phyloP scores from a whole-genome alignment of 2,797 vertebrate genomes.

The Siniperca scherzeri region DNA sequence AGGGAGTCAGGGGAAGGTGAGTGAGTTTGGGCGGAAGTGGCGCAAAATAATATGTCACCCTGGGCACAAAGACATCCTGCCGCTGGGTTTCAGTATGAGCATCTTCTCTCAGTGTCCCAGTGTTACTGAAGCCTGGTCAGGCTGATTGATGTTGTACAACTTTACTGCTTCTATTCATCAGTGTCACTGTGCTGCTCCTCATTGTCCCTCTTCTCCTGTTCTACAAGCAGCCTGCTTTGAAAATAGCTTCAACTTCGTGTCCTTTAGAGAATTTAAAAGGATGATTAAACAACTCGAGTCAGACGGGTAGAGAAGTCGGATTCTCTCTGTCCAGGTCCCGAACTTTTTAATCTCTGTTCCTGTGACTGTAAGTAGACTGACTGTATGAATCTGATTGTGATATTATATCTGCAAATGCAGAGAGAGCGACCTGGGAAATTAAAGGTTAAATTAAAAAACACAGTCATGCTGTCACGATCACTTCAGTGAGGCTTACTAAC shows the following conservation, averaged over 20 bases:
- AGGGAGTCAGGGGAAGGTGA: background rate
- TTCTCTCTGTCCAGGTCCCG: background rate
- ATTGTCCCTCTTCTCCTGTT: background rate
- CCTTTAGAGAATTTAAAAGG: background rate
- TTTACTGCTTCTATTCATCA: conserved; percentile 23
- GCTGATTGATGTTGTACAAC: background rate
- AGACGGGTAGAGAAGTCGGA: background rate
- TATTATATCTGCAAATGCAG: background rate
- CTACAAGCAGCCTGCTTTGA: background rate
- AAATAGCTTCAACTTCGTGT: background rate
- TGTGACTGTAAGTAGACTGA: background rate
- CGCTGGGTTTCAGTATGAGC: background rate
- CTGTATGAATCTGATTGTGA: background rate
- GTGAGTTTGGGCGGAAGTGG: background rate
- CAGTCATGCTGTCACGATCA: background rate
- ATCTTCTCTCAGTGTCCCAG: background rate
- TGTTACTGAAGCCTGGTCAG: background rate
- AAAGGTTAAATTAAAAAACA: conserved; percentile 36
- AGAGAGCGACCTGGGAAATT: background rate
- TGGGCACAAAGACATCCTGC: background rate
- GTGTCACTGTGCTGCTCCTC: conserved; percentile 13
- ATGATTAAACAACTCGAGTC: background rate
- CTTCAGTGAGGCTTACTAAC: conserved; percentile 47
- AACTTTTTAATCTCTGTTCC: background rate
- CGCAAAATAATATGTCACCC: background rate